phyloP scores from a whole-genome alignment of 2,113 vertebrate species.

The Dolichallabes microphthalmus region DNA sequence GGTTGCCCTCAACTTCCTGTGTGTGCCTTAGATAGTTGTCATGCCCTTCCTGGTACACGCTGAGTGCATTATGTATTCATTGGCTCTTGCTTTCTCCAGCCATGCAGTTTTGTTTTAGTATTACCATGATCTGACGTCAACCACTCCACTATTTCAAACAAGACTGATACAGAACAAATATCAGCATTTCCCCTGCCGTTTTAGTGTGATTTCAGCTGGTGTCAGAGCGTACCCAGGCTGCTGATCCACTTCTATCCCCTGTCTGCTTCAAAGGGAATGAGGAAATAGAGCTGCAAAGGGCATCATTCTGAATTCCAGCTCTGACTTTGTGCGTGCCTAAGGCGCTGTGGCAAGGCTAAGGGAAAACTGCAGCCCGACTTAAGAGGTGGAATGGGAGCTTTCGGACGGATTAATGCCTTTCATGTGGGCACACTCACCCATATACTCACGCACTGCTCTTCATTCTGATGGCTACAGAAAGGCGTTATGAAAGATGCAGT shows the following conservation, averaged over 20 bases:
- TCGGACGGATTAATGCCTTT: conserved; percentile 53
- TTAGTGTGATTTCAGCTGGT: conserved; percentile 48
- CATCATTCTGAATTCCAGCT: conserved; percentile 46
- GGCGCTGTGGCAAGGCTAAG: conserved; percentile 45
- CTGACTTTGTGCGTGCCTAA: conserved; percentile 50
- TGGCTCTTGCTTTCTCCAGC: conserved; percentile 2
- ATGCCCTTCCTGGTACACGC: conserved; percentile 17
- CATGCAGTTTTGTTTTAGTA: conserved; percentile 24
- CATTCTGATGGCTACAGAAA: conserved; percentile 46
- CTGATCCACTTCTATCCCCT: conserved; percentile 45
- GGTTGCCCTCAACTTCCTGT: conserved; percentile 16
- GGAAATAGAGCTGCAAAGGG: conserved; percentile 51
- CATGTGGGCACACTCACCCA: conserved; percentile 29
- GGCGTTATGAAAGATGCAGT: conserved; percentile 59
- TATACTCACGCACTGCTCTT: conserved; percentile 29
- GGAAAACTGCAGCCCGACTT: conserved; percentile 49
- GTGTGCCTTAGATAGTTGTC: conserved; percentile 27
- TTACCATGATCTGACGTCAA: conserved; percentile 42
- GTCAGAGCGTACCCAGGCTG: conserved; percentile 43
- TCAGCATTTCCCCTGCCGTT: conserved; percentile 48
- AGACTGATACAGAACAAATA: conserved; percentile 42
- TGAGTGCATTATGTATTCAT: conserved; percentile 17
- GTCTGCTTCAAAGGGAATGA: conserved; percentile 55
- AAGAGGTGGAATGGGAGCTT: conserved; percentile 55
- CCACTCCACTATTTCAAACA: conserved; percentile 46